Percentiles rank a stretch among this genome's conserved stretches.
Conservation (phyloP, 2,797 vertebrate genomes). For the Phyllotis vaccarum region DNA sequence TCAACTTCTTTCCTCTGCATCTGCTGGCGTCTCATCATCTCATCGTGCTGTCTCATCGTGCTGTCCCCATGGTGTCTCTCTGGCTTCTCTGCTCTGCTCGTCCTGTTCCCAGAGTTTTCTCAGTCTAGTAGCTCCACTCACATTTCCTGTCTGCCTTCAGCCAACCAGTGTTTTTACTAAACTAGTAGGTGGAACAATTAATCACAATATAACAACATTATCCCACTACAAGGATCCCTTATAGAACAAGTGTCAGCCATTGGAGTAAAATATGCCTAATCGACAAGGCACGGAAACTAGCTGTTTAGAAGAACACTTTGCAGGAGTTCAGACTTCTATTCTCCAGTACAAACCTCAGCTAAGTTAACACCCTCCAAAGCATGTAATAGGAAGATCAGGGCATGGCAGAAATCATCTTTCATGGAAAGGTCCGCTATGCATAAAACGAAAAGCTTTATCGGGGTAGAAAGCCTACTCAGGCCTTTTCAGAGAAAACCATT, state of each 20-base stretch:
- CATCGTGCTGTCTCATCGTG: too few relatives aligned
- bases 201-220: too few relatives aligned
- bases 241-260: slow-evolving; percentile 3
- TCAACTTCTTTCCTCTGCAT: too few relatives aligned
- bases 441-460: not conserved
- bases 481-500: not conserved
- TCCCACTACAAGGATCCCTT: too few relatives aligned
- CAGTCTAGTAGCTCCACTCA: too few relatives aligned
- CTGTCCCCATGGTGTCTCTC: too few relatives aligned
- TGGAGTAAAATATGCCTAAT: not conserved
- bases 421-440: not conserved
- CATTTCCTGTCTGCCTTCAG: too few relatives aligned
- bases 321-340: slow-evolving; percentile 3
- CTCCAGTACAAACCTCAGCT: not conserved
- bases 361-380: not conserved
- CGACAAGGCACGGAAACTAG: not conserved
- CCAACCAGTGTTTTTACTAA: too few relatives aligned
- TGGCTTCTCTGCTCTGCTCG: too few relatives aligned
- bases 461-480: not conserved
- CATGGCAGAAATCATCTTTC: not conserved
- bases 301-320: not conserved
- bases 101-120: too few relatives aligned
- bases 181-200: too few relatives aligned
- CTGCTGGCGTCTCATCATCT: too few relatives aligned
- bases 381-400: not conserved